phyloP scores from a whole-genome alignment of 2,113 vertebrate genomes.

The Oncorhynchus clarkii region DNA sequence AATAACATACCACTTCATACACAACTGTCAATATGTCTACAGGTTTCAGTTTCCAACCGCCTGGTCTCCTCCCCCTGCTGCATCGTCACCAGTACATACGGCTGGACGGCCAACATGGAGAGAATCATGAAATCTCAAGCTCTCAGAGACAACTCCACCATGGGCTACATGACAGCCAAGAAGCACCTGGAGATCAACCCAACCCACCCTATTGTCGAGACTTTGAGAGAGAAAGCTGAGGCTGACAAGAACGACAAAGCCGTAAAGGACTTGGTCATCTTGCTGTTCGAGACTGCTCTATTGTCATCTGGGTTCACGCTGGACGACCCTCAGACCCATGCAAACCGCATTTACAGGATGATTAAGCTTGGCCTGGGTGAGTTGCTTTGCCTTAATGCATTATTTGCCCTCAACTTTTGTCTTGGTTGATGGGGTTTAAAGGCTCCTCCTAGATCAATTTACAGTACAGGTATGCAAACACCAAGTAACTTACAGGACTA shows the following conservation, averaged over 20 bases:
- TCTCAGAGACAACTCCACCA: conserved; percentile 76
- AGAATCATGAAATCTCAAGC: conserved; percentile 81
- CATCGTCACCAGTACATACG: conserved; percentile 78
- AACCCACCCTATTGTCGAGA: conserved; percentile 80
- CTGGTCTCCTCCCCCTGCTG: conserved; percentile 81
- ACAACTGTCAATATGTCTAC: conserved; percentile 24
- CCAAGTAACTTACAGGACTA: no score
- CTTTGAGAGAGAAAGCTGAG: conserved; percentile 81
- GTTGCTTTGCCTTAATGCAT: conserved; percentile 1
- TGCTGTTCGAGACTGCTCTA: conserved; percentile 79
- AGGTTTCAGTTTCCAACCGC: conserved; percentile 77
- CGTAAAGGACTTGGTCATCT: conserved; percentile 83
- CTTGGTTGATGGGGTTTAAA: no score
- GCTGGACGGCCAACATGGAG: conserved; percentile 82
- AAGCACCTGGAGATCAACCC: conserved; percentile 82
- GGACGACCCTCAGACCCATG: conserved; percentile 84
- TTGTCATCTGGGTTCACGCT: conserved; percentile 83
- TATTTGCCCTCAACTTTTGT: no score
- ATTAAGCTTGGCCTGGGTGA: conserved; percentile 48
- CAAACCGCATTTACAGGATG: conserved; percentile 83
- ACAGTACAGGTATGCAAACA: neutral
- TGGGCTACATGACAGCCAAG: conserved; percentile 84
- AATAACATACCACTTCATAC: neutral
- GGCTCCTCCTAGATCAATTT: no score
- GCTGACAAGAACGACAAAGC: conserved; percentile 86